Percentiles rank a stretch among this genome's conserved stretches.
phyloP scores from a whole-genome alignment of 1,140 invertebrate species.

The Aphaenogaster rudis region DNA sequence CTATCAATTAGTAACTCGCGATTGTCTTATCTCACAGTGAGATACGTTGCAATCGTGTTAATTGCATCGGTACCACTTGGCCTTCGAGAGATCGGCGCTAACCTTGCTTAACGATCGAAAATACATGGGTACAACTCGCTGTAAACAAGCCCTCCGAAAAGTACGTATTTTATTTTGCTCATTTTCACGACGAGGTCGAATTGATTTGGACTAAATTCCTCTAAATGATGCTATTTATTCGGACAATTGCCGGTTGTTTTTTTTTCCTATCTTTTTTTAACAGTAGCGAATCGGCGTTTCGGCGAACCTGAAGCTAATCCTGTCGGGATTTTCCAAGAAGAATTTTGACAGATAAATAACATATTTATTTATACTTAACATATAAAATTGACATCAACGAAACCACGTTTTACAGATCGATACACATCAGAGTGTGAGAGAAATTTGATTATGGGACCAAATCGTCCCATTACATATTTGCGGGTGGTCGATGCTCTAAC shows the following conservation, averaged over 20 bases:
- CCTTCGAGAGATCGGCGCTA: not conserved
- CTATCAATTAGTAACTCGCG: constrained; percentile 7
- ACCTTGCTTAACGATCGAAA: constrained; percentile 14
- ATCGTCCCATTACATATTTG: constrained; percentile 10
- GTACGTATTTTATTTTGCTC: not conserved
- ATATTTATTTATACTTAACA: not conserved
- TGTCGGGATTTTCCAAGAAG: not conserved
- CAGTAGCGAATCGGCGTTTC: not conserved
- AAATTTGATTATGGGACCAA: constrained; percentile 1
- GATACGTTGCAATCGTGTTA: constrained; percentile 20
- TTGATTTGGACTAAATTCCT: not conserved
- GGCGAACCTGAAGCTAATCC: not conserved
- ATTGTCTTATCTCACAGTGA: constrained; percentile 46
- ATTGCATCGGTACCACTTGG: not conserved
- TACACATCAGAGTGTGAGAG: not conserved
- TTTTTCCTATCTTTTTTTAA: not conserved
- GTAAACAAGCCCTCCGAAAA: not conserved
- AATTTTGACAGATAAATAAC: not conserved
- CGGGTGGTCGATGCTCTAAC: constrained; percentile 16
- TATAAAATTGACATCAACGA: not conserved
- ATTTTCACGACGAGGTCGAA: not conserved
- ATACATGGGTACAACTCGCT: not conserved
- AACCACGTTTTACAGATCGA: not conserved
- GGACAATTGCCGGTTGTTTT: not conserved
- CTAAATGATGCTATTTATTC: not conserved